These are phyloP conservation scores for Aradophagus sp. DNA, from an alignment of 1,140 invertebrate species.

Conservation along the genomic window DNA sequence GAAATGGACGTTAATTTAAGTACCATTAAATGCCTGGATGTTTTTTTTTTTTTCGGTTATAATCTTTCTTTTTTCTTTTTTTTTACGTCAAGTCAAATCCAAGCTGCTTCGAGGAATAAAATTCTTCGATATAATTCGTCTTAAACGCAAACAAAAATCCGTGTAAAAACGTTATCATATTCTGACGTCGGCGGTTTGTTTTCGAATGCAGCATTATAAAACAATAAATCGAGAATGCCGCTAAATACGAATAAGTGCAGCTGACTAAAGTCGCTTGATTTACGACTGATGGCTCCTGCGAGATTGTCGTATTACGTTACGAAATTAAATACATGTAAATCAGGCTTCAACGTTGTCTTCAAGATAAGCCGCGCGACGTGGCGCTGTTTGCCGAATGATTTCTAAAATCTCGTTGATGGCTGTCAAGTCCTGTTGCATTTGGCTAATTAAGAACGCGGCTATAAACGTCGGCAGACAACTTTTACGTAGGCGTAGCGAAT, in stretches of 20 bases:
- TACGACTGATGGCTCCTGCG: conserved; percentile 53
- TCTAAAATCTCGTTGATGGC: conserved; percentile 63
- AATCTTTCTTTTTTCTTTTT: too few species aligned
- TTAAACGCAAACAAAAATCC: background rate
- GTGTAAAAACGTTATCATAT: conserved; percentile 29
- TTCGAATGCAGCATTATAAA: conserved; percentile 43
- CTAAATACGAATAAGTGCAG: conserved; percentile 47
- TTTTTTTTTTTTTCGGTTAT: too few species aligned
- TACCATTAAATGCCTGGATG: too few species aligned
- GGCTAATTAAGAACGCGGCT: conserved; percentile 67
- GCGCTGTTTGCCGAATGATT: conserved; percentile 68
- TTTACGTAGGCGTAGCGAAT: conserved; percentile 47
- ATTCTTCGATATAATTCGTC: too few species aligned
- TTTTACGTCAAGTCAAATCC: too few species aligned
- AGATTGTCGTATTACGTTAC: conserved; percentile 38
- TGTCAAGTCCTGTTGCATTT: conserved; percentile 59
- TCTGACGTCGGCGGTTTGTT: conserved; percentile 26
- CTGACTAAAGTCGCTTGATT: conserved; percentile 50
- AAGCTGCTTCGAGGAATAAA: too few species aligned
- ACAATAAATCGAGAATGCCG: conserved; percentile 42
- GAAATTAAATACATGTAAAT: conserved; percentile 71
- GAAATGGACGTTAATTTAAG: too few species aligned
- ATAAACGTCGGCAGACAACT: conserved; percentile 61
- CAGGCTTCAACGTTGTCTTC: conserved; percentile 66
- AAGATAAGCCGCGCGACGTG: conserved; percentile 67